Conservation (phyloP, 2,888 invertebrate species). For the Chrysotoxum bicinctum region DNA sequence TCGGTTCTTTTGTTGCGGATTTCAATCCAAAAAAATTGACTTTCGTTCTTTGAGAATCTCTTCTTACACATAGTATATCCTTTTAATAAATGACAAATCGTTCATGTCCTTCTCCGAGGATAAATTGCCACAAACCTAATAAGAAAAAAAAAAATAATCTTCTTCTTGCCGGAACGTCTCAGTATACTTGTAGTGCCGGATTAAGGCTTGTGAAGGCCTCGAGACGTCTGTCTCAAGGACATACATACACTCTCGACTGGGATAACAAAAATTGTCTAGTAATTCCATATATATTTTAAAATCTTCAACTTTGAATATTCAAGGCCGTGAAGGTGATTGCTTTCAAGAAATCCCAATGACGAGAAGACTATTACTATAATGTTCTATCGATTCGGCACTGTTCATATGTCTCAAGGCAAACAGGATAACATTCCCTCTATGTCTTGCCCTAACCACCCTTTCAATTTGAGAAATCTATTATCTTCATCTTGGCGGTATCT, state of each 20-base stretch:
- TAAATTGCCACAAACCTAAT: slow-evolving; percentile 4
- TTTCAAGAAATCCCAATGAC: background rate
- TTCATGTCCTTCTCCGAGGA: slow-evolving; percentile 36
- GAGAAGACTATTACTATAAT: background rate
- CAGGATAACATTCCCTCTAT: slow-evolving; percentile 13
- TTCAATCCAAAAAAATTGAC: background rate
- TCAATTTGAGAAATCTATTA: slow-evolving; percentile 11
- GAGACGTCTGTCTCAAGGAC: background rate
- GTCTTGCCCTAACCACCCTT: background rate
- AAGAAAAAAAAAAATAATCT: slow-evolving; percentile 23
- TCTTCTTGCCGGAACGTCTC: background rate
- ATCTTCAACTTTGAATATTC: background rate
- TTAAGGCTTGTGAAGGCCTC: background rate
- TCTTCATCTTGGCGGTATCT: background rate
- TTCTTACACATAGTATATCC: background rate
- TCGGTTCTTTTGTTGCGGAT: slow-evolving; percentile 30
- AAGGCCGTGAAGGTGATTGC: background rate
- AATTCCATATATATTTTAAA: background rate
- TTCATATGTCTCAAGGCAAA: background rate
- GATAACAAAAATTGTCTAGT: background rate
- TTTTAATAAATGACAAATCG: slow-evolving; percentile 39
- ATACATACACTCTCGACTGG: background rate
- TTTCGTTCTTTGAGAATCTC: background rate
- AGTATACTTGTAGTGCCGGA: background rate
- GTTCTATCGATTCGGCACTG: background rate